Evolutionary conservation across 2,797 vertebrate species (phyloP).

Genomic region (Hydrophis major): DNA sequence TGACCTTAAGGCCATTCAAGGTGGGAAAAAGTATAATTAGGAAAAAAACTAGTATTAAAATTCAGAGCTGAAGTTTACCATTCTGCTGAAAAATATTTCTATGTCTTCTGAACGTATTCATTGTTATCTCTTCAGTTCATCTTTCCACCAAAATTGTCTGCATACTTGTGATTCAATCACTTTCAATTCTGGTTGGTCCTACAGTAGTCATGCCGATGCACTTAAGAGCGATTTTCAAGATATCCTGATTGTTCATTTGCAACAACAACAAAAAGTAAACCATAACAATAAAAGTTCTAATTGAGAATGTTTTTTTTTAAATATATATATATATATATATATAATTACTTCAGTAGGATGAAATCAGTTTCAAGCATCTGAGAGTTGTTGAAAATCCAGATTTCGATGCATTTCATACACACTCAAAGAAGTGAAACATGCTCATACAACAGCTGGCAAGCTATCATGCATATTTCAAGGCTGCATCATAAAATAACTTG

Average conservation of each 20-base stretch:
- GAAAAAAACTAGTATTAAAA: neutral
- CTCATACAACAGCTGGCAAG: neutral
- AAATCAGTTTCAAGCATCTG: neutral
- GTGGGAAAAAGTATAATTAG: neutral
- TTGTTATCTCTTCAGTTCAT: constrained; percentile 1
- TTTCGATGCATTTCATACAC: neutral
- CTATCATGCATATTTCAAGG: neutral
- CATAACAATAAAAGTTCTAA: neutral
- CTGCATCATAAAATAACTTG: neutral
- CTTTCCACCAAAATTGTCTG: neutral
- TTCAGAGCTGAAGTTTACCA: neutral
- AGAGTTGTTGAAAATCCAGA: neutral
- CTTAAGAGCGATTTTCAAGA: neutral
- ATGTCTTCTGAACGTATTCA: neutral
- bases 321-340: neutral
- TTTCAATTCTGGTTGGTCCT: neutral
- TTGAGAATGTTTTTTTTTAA: neutral
- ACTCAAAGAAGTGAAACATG: neutral
- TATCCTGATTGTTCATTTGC: neutral
- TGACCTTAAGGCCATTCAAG: neutral
- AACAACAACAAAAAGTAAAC: neutral
- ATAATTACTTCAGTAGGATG: neutral
- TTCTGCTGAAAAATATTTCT: neutral
- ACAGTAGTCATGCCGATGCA: neutral
- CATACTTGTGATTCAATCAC: neutral